Conservation (phyloP, 2,113 vertebrate genomes). For the Cottus gobio region DNA sequence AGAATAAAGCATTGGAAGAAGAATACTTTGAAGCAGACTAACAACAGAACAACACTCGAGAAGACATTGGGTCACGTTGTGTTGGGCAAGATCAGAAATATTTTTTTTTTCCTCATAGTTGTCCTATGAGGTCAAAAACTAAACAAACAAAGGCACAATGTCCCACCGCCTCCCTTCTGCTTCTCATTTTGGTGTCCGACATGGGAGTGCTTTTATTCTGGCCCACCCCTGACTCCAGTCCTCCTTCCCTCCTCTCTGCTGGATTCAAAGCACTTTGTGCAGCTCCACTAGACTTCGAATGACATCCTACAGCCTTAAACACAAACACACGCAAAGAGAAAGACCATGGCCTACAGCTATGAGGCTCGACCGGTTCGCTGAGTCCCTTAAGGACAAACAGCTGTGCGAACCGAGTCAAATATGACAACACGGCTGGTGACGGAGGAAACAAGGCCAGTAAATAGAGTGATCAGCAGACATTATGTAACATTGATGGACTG, state of each 20-base stretch:
- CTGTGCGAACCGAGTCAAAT: conserved; percentile 50
- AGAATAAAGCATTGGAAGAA: conserved; percentile 46
- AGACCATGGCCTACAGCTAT: conserved; percentile 40
- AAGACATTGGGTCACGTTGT: conserved; percentile 48
- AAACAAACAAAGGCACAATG: conserved; percentile 42
- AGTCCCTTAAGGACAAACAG: conserved; percentile 58
- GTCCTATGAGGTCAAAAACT: conserved; percentile 57
- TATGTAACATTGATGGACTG: conserved; percentile 56
- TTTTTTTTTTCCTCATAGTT: neutral
- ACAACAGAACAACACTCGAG: conserved; percentile 39
- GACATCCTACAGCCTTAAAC: conserved; percentile 50
- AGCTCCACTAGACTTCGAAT: conserved; percentile 65
- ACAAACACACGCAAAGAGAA: conserved; percentile 42
- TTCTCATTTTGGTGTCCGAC: conserved; percentile 39
- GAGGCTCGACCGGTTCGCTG: conserved; percentile 25
- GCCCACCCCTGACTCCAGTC: conserved; percentile 43
- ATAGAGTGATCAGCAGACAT: conserved; percentile 64
- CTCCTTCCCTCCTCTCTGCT: conserved; percentile 46
- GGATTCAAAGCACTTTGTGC: conserved; percentile 61
- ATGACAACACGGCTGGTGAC: conserved; percentile 38
- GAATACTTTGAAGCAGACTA: conserved; percentile 54
- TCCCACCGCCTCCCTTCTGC: conserved; percentile 27
- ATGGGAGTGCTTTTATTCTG: conserved; percentile 52
- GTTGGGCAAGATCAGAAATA: conserved; percentile 40
- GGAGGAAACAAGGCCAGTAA: conserved; percentile 55